Evolutionary conservation across 2,113 vertebrate species (phyloP).

Genomic region (Antechinus stuartii): DNA sequence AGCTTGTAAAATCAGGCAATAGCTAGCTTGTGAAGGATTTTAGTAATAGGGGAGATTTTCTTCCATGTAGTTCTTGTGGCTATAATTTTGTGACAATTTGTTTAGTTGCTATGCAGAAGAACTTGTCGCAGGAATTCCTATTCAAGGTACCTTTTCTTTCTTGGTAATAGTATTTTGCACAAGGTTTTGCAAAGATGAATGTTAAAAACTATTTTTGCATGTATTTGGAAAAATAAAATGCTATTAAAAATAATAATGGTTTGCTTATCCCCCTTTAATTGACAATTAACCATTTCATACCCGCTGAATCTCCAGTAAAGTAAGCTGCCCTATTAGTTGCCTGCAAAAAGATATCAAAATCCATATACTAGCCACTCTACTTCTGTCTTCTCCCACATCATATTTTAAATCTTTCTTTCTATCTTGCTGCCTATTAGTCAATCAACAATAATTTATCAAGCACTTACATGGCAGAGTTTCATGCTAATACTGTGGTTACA

Average conservation of each 20-base stretch:
- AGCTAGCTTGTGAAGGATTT: too few relatives aligned
- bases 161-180: not conserved
- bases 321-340: not conserved
- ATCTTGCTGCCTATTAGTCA: not conserved
- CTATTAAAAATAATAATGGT: not conserved
- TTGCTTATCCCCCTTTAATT: not conserved
- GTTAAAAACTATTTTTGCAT: too few relatives aligned
- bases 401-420: not conserved
- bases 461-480: not conserved
- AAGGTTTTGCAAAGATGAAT: too few relatives aligned
- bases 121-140: not conserved
- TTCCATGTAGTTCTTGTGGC: too few relatives aligned
- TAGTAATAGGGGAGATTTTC: too few relatives aligned
- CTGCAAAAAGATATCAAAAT: not conserved
- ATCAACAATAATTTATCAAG: not conserved
- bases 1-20: too few relatives aligned
- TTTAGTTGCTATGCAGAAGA: not conserved
- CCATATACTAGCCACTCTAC: not conserved
- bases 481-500: not conserved
- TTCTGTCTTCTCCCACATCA: not conserved
- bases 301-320: not conserved
- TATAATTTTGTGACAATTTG: not conserved
- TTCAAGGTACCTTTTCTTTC: not conserved
- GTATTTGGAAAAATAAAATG: too few relatives aligned
- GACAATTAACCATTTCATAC: too few relatives aligned